These are phyloP conservation scores for Linyphia triangularis DNA, from an alignment of 2,888 invertebrate species.

Conservation along the genomic window DNA sequence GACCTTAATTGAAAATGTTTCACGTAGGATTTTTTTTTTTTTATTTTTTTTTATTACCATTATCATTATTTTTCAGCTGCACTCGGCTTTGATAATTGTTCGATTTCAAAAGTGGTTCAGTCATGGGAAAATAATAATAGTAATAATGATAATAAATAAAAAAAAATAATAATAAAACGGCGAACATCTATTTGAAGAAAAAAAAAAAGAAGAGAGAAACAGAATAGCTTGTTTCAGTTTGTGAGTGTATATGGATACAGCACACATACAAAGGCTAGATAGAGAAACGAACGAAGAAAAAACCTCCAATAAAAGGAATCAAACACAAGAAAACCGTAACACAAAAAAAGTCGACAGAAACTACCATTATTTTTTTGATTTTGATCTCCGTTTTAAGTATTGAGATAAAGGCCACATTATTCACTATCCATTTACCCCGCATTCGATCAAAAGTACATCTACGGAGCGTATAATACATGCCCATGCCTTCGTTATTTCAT, in stretches of 20 bases:
- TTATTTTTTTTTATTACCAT: constrained; percentile 2
- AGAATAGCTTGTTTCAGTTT: constrained; percentile 46
- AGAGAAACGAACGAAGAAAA: constrained; percentile 19
- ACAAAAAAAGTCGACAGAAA: constrained; percentile 51
- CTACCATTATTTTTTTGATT: constrained; percentile 70
- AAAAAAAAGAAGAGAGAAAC: too few species aligned
- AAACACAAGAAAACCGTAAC: constrained; percentile 44
- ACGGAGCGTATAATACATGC: constrained; percentile 59
- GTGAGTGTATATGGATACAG: constrained; percentile 39
- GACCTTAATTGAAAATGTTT: constrained; percentile 64
- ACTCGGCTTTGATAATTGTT: constrained; percentile 65
- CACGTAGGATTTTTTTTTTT: constrained; percentile 48
- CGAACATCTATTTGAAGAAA: constrained; percentile 53
- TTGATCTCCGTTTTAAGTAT: constrained; percentile 74
- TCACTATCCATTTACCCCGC: constrained; percentile 73
- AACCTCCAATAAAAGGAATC: constrained; percentile 68
- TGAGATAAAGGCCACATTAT: constrained; percentile 73
- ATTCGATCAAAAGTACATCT: constrained; percentile 74
- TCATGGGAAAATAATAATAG: constrained; percentile 16
- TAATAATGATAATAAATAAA: constrained; percentile 53
- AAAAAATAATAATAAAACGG: too few species aligned
- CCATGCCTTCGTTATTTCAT: constrained; percentile 66
- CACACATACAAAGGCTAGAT: constrained; percentile 57
- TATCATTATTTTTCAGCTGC: constrained; percentile 52
- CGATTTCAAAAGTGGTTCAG: constrained; percentile 70